Evolutionary conservation across 2,113 vertebrate genomes (phyloP), one percentile per base, ranked within the genome.

Genomic region (Charadrius vociferus): DNA sequence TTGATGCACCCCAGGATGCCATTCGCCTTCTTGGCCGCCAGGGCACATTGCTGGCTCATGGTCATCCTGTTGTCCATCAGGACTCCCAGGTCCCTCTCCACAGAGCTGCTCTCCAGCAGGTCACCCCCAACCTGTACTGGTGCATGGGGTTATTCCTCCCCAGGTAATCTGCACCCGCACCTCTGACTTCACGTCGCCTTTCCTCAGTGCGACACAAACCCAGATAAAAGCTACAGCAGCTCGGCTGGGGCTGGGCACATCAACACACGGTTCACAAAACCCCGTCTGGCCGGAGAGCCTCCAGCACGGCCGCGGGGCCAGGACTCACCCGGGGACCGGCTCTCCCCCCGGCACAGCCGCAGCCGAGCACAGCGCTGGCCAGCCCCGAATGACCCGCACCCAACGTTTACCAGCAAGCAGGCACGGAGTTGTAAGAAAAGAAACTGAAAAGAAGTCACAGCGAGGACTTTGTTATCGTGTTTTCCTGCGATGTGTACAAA

Each of bases 351-450:
- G 34, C 59, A 10, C 6, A 26, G 36, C 19, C 12, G 5, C 56
- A 29, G 52, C 23, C 8, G 2, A 17, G 7, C n/a, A 4, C n/a
- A 30, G 4, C 23, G 29, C 58, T 17, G 37, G 18, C 23, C 21
- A 7, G 37, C 29, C 39, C 85, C 6, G 1, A 9, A 7, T 7
- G 36, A 61, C 26, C 12, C 4, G 4, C 3, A 3, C 29, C 30
- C 1, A 4, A 14, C 2, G 3, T 3, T 15, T 12, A 7, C 24
- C 56, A 6, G 47, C 37, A 22, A 10, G 22, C 9, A 21, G 67
- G 19, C 3, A 2, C 0, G 7, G 15, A n/a, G 56, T 67, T 6
- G 0, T 7, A 49, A 71, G 41, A 17, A 24, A 16, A 49, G 39
- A 14, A 32, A 27, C 14, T 1, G 2, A n/a, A 65, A 43, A 55